A percentile compares a stretch with the other conserved stretches of the same genome.
phyloP scores from a whole-genome alignment of 2,888 invertebrate species.

The Dasypolia templi region DNA sequence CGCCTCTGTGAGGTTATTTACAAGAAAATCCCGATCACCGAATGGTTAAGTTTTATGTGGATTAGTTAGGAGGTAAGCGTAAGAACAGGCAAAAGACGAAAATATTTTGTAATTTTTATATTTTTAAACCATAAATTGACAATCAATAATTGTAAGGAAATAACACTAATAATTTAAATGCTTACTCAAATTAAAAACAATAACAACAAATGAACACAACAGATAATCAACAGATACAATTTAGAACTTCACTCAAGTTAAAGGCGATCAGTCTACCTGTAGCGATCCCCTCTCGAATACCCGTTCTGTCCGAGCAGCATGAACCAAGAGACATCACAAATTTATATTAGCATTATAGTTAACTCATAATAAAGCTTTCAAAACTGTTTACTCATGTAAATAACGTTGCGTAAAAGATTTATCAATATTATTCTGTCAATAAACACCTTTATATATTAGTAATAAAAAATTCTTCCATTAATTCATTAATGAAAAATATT shows the following conservation, averaged over 20 bases:
- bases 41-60: conserved; percentile 31
- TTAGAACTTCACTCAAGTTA: conserved; percentile 69
- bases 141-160: conserved; percentile 74
- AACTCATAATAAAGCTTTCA: conserved; percentile 81
- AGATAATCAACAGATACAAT: conserved; percentile 71
- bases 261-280: conserved; percentile 82
- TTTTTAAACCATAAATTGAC: conserved; percentile 83
- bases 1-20: conserved; percentile 48
- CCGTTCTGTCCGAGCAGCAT: conserved; percentile 88
- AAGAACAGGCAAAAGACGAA: conserved; percentile 82
- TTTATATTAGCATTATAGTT: conserved; percentile 75
- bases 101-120: conserved; percentile 80
- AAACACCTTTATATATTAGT: conserved; percentile 78
- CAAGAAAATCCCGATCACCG: conserved; percentile 54
- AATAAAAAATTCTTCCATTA: conserved; percentile 75
- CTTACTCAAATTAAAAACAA: conserved; percentile 79
- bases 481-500: conserved; percentile 75
- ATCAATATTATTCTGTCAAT: conserved; percentile 83
- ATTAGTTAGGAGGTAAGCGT: conserved; percentile 74
- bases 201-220: conserved; percentile 73
- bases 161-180: conserved; percentile 83
- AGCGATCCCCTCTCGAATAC: conserved; percentile 86
- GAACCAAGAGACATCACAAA: conserved; percentile 81
- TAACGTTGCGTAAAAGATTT: conserved; percentile 81
- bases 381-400: conserved; percentile 80